Conservation (phyloP, 92 coral and sea anemone genomes). For the Palythoa grandis region DNA sequence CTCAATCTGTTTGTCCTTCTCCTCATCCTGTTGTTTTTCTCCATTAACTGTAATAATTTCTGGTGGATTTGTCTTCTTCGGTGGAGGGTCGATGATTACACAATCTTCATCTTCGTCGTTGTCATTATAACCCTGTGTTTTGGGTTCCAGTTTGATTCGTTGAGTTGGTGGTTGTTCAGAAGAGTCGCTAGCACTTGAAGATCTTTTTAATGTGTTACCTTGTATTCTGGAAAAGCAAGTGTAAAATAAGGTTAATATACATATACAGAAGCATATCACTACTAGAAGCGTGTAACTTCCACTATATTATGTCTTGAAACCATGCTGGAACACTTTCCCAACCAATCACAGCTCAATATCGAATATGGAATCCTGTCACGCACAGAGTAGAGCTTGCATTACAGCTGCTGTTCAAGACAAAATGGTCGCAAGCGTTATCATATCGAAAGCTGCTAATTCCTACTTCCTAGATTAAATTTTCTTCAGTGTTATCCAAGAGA, state of each 20-base stretch:
- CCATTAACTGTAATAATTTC: constrained; percentile 8
- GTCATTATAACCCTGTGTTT: constrained; percentile 6
- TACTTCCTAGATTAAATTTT: too few relatives aligned
- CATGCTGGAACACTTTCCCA: too few relatives aligned
- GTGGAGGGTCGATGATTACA: constrained; percentile 83
- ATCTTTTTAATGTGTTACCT: constrained; percentile 60
- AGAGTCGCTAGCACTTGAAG: constrained; percentile 30
- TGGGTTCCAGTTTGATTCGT: constrained; percentile 47
- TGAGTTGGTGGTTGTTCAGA: constrained; percentile 59
- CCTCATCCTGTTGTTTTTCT: background rate
- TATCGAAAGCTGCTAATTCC: too few relatives aligned
- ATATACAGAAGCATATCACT: too few relatives aligned
- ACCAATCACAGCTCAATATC: too few relatives aligned
- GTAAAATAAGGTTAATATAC: background rate
- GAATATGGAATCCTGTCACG: too few relatives aligned
- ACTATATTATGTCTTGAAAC: too few relatives aligned
- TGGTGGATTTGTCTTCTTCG: constrained; percentile 37
- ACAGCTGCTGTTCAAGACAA: too few relatives aligned
- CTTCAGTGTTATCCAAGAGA: too few relatives aligned
- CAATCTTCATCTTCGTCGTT: constrained; percentile 55
- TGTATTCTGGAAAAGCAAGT: constrained; percentile 34
- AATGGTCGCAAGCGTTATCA: too few relatives aligned
- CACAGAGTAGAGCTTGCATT: too few relatives aligned
- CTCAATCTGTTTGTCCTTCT: constrained; percentile 2
- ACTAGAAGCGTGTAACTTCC: too few relatives aligned